Evolutionary conservation across 2,888 invertebrate genomes (phyloP), one percentile per base, ranked within the genome.

Genomic region (Petrophora chlorosata): DNA sequence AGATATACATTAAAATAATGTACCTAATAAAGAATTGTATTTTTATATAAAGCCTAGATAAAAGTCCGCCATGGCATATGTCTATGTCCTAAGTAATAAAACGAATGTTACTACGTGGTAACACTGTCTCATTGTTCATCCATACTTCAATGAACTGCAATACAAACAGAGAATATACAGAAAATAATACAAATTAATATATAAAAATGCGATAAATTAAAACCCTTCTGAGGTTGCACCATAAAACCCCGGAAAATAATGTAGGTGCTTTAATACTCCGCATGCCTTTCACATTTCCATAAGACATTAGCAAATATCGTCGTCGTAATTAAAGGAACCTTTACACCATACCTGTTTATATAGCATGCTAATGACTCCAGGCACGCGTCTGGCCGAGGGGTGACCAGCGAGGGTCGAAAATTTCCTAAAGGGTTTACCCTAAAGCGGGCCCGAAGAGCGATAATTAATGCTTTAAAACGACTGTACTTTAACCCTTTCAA

Each of bases 371-470:
- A 89, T 89, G 89, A 86, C 84, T 79, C 54, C 65, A 74, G 74
- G 78, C 79, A 77, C 79, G 78, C 79, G 79, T 78, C 75, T 78
- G 85, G 86, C 79, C 76, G 70, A 74, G 73, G 88, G 90, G 88
- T 89, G 89, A 86, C 88, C 89, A 85, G 80, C 66, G 70, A 81
- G 81, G 85, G 82, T 80, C 84, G 85, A 85, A 87, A 85, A 80
- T 81, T 84, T 86, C 81, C 81, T 66, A 86, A 90, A 89, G 89
- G 89, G 89, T 88, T 75, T 85, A 79, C 86, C 85, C 85, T 82
- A 82, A 85, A 85, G 79, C 81, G 82, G 85, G 82, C 78, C 71
- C 73, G 71, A 70, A 69, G 72, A 73, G 73, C 78, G 80, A 86
- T 88, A 89, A 90, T 90, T 89, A 89, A 85, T 86, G 86, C 82